phyloP scores from a whole-genome alignment of 2,888 invertebrate species.

The Tubiluchus corallicola region DNA sequence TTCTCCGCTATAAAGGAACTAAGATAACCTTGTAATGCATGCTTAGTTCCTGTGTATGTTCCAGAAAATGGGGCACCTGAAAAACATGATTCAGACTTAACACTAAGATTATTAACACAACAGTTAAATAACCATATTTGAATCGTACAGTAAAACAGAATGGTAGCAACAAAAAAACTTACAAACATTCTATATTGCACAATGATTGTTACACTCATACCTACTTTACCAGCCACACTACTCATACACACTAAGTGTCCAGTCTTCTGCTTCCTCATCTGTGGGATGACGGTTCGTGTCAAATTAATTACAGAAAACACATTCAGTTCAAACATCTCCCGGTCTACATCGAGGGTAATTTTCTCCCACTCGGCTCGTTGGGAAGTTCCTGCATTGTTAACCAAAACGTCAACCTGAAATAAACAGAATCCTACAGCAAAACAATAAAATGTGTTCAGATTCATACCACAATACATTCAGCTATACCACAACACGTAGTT shows the following conservation, averaged over 20 bases:
- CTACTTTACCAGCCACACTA: conserved; percentile 48
- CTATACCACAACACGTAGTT: no score
- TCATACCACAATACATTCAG: no score
- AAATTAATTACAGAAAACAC: conserved; percentile 51
- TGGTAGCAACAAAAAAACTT: no score
- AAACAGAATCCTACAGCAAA: no score
- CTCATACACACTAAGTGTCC: conserved; percentile 58
- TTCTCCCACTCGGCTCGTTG: conserved; percentile 53
- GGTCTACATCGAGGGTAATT: conserved; percentile 49
- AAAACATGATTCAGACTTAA: no score
- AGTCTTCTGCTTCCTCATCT: conserved; percentile 32
- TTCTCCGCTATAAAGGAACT: conserved; percentile 42
- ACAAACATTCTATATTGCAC: background rate
- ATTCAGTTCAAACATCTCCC: conserved; percentile 52
- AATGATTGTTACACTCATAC: conserved; percentile 19
- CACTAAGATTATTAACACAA: no score
- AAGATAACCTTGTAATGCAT: conserved; percentile 57
- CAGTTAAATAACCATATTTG: no score
- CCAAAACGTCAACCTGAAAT: conserved; percentile 52
- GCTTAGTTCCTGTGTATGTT: conserved; percentile 47
- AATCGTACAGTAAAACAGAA: no score
- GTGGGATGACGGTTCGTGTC: conserved; percentile 42
- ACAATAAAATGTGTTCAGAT: no score
- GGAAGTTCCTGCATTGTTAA: conserved; percentile 62
- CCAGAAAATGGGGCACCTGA: conserved; percentile 23